These are phyloP conservation scores for Rynchops niger DNA, from an alignment of 2,113 vertebrate species.

Conservation along the genomic window DNA sequence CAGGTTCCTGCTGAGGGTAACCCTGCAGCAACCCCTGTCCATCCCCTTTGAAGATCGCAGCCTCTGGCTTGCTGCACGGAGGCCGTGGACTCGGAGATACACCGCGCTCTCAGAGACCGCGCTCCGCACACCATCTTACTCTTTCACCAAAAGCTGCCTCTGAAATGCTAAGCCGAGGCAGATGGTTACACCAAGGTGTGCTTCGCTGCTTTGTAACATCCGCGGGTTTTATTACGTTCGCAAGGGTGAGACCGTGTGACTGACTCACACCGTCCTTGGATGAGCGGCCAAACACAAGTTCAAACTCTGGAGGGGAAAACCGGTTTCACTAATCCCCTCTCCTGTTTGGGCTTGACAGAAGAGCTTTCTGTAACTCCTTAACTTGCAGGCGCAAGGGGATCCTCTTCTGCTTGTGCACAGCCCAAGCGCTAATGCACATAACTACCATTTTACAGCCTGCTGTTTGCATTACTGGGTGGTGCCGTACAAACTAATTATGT, in stretches of 20 bases:
- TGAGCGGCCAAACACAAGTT: background rate
- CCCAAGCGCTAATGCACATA: background rate
- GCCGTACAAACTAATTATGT: background rate
- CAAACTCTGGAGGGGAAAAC: background rate
- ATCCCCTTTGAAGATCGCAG: background rate
- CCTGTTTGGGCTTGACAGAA: background rate
- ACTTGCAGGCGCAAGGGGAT: background rate
- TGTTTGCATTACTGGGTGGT: background rate
- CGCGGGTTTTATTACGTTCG: background rate
- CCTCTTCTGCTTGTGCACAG: background rate
- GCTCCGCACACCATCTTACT: background rate
- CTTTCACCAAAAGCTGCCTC: background rate
- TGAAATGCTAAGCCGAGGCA: background rate
- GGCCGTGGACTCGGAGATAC: background rate
- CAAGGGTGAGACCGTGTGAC: background rate
- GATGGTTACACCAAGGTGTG: background rate
- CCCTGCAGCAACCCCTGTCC: background rate
- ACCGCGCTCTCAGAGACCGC: accelerated
- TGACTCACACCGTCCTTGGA: background rate
- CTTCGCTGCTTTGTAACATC: background rate
- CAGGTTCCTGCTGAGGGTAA: background rate
- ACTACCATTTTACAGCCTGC: background rate
- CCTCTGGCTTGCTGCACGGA: background rate
- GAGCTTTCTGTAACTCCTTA: background rate
- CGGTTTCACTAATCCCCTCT: background rate